Conservation (phyloP, 1,140 invertebrate genomes). For the Nasonia giraulti region DNA sequence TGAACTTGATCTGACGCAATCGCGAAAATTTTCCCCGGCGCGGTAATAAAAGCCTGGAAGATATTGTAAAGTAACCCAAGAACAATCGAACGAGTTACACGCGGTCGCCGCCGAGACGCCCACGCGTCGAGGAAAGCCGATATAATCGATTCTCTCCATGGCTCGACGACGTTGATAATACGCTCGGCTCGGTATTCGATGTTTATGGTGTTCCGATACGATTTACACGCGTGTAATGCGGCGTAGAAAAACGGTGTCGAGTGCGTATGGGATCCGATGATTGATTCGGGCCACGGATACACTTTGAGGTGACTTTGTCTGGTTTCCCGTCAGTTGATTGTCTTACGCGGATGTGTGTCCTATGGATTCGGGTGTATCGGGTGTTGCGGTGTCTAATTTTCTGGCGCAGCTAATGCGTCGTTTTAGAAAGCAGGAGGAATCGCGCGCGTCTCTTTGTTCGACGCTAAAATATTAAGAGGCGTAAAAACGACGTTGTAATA, state of each 20-base stretch:
- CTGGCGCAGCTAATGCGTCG: neutral
- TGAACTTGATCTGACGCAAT: neutral
- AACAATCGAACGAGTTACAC: neutral
- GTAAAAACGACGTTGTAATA: neutral
- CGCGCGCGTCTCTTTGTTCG: too few relatives aligned
- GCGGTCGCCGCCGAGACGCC: too few relatives aligned
- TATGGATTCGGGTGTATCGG: neutral
- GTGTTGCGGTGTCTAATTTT: neutral
- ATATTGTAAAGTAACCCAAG: neutral
- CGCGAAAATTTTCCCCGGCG: neutral
- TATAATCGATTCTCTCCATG: conserved; percentile 14
- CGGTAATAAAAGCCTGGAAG: neutral
- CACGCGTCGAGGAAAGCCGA: neutral
- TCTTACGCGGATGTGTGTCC: neutral
- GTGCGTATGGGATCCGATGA: neutral
- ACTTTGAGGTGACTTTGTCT: neutral
- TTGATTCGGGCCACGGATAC: neutral
- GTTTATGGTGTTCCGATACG: conserved; percentile 4
- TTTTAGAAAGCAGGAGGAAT: too few relatives aligned
- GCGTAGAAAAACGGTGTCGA: neutral
- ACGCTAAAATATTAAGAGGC: too few relatives aligned
- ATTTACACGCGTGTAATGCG: neutral
- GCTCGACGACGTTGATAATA: neutral
- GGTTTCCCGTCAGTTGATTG: neutral
- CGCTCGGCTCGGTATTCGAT: neutral